A percentile compares a stretch with the other conserved stretches of the same genome.
Evolutionary conservation across 2,888 invertebrate genomes (phyloP).

Genomic region (Liopterus haemorrhoidalis): DNA sequence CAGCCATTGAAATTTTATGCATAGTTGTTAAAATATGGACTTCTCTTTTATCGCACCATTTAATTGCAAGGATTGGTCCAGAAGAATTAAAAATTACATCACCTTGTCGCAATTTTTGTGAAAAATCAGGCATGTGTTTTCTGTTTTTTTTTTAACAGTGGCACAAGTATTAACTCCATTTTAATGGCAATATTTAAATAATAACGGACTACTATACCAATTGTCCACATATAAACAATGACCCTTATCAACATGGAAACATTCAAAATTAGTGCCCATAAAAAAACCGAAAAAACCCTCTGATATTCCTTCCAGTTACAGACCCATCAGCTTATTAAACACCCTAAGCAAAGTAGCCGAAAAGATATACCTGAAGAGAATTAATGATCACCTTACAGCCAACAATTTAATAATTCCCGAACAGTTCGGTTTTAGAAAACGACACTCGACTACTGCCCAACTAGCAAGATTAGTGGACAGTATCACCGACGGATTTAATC

Average conservation of each 20-base stretch:
- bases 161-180: slow-evolving; percentile 22
- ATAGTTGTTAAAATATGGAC: slow-evolving; percentile 28
- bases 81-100: slow-evolving; percentile 6
- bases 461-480: too few relatives aligned
- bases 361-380: too few relatives aligned
- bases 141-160: slow-evolving; percentile 22
- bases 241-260: slow-evolving; percentile 24
- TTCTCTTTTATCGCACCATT: slow-evolving; percentile 29
- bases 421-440: too few relatives aligned
- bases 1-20: slow-evolving; percentile 16
- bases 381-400: too few relatives aligned
- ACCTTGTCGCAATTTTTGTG: slow-evolving; percentile 18
- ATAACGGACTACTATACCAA: slow-evolving; percentile 24
- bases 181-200: slow-evolving; percentile 14
- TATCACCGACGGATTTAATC: too few relatives aligned
- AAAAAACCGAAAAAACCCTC: too few relatives aligned
- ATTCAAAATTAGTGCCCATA: too few relatives aligned
- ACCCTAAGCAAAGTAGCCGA: too few relatives aligned
- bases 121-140: slow-evolving; percentile 17
- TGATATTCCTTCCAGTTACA: too few relatives aligned
- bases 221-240: slow-evolving; percentile 27
- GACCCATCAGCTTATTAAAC: too few relatives aligned
- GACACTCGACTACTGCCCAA: too few relatives aligned
- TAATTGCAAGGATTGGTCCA: slow-evolving; percentile 14
- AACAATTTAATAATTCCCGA: too few relatives aligned